phyloP scores from a whole-genome alignment of 64 coral and sea anemone species.

The Porites lutea region DNA sequence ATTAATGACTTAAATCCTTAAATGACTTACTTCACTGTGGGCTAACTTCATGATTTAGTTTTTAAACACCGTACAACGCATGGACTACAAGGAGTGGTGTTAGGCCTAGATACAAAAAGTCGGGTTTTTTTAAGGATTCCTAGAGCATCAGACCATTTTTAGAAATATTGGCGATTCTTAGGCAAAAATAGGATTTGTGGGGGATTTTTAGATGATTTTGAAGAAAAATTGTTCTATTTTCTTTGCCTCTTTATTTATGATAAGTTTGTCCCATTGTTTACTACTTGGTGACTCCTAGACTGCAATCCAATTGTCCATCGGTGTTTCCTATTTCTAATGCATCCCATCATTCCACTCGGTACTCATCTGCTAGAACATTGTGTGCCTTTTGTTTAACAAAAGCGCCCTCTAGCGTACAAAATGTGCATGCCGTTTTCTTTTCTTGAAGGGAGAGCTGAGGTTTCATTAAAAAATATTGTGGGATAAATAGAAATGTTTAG shows the following conservation, averaged over 20 bases:
- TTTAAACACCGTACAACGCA: too few species aligned
- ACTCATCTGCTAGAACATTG: too few species aligned
- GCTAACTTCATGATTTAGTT: too few species aligned
- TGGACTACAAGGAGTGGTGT: neutral
- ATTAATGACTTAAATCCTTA: too few species aligned
- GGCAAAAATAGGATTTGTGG: conserved; percentile 2
- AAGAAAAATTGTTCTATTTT: conserved; percentile 53
- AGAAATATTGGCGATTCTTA: neutral
- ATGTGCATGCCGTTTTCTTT: too few species aligned
- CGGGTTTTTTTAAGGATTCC: neutral
- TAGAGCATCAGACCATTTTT: conserved; percentile 20
- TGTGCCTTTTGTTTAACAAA: too few species aligned
- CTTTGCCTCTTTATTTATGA: conserved; percentile 35
- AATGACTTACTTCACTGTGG: too few species aligned
- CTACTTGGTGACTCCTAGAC: neutral
- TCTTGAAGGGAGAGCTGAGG: neutral
- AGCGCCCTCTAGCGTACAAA: too few species aligned
- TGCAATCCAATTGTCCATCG: too few species aligned
- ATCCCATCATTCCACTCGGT: conserved; percentile 39
- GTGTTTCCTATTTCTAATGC: neutral
- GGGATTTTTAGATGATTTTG: conserved; percentile 35
- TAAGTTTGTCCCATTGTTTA: conserved; percentile 27
- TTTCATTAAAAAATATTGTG: neutral
- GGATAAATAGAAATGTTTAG: neutral
- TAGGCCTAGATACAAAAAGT: conserved; percentile 19